Evolutionary conservation across 2,113 vertebrate species (phyloP).

Genomic region (Rhabdornis inornatus): DNA sequence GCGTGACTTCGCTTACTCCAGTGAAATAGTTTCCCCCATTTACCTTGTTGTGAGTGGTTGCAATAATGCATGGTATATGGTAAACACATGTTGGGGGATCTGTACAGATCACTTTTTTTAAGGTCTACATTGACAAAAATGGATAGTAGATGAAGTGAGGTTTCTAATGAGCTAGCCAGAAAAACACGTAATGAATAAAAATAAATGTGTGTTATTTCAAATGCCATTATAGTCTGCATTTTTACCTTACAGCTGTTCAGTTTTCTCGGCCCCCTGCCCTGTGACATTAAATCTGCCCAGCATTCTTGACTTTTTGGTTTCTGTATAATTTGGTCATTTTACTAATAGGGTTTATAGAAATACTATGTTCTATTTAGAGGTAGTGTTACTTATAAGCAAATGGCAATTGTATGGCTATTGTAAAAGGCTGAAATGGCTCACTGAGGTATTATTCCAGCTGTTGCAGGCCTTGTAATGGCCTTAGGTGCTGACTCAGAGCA

Average conservation of each 20-base stretch:
- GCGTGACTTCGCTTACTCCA: conserved; percentile 1
- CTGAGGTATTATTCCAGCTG: conserved; percentile 65
- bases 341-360: conserved; percentile 56
- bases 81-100: conserved; percentile 34
- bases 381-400: conserved; percentile 52
- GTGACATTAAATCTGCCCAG: not conserved
- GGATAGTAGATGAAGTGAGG: conserved; percentile 40
- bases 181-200: conserved; percentile 34
- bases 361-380: conserved; percentile 53
- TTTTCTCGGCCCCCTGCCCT: not conserved
- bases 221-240: not conserved
- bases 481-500: conserved; percentile 43
- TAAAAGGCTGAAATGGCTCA: conserved; percentile 48
- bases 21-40: not conserved
- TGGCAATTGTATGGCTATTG: conserved; percentile 41
- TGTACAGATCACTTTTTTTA: not conserved
- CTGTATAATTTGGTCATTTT: conserved; percentile 29
- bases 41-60: conserved; percentile 16
- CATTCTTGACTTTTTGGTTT: conserved; percentile 9
- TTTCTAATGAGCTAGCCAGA: conserved; percentile 25
- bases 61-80: not conserved
- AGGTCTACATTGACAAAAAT: conserved; percentile 21
- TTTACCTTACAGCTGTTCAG: not conserved
- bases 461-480: conserved; percentile 45
- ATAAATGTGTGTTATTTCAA: not conserved